Conservation (phyloP, 2,113 vertebrate species). For the Alligator mississippiensis region DNA sequence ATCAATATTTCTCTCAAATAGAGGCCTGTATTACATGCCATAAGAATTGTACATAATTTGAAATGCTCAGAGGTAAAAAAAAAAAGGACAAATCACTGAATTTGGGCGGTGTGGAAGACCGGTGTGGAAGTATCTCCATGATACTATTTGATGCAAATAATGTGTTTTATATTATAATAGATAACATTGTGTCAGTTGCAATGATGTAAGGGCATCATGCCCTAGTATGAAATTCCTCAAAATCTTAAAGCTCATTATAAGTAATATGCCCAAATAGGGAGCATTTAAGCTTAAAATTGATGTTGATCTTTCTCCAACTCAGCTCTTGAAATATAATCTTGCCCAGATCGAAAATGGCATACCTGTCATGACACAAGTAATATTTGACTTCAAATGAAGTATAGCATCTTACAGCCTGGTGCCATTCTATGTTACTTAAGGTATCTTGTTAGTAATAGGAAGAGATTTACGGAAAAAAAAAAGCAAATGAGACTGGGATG, state of each 20-base stretch:
- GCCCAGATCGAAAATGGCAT: constrained; percentile 30
- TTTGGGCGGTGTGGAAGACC: neutral
- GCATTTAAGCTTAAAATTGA: constrained; percentile 20
- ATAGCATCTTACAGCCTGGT: neutral
- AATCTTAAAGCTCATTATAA: constrained; percentile 30
- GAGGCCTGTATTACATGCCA: neutral
- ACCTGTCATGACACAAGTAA: constrained; percentile 59
- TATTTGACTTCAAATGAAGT: neutral
- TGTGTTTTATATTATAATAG: constrained; percentile 25
- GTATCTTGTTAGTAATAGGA: constrained; percentile 35
- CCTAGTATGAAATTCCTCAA: constrained; percentile 61
- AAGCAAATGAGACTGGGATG: neutral
- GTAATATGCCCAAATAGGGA: constrained; percentile 16
- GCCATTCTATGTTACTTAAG: neutral
- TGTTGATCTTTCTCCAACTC: constrained; percentile 48
- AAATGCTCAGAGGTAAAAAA: neutral
- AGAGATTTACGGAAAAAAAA: constrained; percentile 23
- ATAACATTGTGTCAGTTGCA: constrained; percentile 28
- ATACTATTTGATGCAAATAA: neutral
- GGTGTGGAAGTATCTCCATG: neutral
- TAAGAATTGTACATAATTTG: neutral
- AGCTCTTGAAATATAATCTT: constrained; percentile 13
- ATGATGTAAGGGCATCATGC: constrained; percentile 32
- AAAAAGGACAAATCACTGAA: neutral
- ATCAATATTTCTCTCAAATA: neutral